Evolutionary conservation across 2,113 vertebrate species (phyloP).

Genomic region (Hippoglossus stenolepis): DNA sequence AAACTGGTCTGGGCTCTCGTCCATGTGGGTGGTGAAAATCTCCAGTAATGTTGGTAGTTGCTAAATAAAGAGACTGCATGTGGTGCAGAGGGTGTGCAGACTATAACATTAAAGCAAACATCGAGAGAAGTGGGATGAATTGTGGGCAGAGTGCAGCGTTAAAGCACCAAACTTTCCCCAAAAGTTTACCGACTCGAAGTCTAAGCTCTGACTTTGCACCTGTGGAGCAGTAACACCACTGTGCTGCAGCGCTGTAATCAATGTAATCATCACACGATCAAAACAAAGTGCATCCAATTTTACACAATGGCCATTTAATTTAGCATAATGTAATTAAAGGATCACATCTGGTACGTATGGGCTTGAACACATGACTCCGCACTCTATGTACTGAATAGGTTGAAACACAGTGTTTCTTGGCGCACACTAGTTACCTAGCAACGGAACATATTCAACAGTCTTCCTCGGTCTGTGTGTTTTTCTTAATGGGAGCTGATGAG

Average conservation of each 20-base stretch:
- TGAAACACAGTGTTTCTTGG: constrained; percentile 21
- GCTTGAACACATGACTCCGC: neutral
- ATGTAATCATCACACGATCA: constrained; percentile 7
- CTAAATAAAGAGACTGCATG: constrained; percentile 40
- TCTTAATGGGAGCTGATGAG: constrained; percentile 57
- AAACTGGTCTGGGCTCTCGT: constrained; percentile 4
- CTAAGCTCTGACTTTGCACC: neutral
- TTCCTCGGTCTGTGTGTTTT: constrained; percentile 33
- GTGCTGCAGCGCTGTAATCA: neutral
- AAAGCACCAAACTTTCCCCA: constrained; percentile 5
- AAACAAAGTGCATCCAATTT: constrained; percentile 30
- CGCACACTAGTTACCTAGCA: constrained; percentile 69
- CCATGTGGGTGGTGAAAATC: constrained; percentile 26
- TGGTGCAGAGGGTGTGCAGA: constrained; percentile 12
- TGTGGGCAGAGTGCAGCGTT: constrained; percentile 21
- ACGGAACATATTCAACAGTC: constrained; percentile 51
- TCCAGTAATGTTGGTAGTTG: constrained; percentile 19
- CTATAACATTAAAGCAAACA: constrained; percentile 31
- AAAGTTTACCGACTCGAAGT: neutral
- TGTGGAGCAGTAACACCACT: neutral
- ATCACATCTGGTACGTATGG: neutral
- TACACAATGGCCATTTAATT: constrained; percentile 20
- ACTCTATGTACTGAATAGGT: neutral
- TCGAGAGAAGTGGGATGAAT: constrained; percentile 38
- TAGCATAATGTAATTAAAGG: constrained; percentile 27